A percentile compares a stretch with the other conserved stretches of the same genome.
phyloP scores from a whole-genome alignment of 2,888 invertebrate genomes.

The Julus scandinavius region DNA sequence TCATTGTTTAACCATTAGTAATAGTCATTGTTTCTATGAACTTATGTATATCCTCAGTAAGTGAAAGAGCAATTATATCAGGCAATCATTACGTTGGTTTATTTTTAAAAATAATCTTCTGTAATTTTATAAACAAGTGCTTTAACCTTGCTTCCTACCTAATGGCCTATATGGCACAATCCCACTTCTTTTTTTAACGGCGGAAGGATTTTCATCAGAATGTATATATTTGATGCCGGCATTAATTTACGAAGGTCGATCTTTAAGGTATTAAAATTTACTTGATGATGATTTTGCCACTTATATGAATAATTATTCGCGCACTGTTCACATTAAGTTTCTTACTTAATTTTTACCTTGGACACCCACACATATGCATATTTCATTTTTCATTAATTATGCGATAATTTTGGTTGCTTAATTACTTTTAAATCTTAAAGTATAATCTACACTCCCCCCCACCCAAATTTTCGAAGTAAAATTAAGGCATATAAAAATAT shows the following conservation, averaged over 20 bases:
- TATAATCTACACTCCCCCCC: background rate
- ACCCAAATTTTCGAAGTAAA: background rate
- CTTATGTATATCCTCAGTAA: background rate
- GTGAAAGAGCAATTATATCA: background rate
- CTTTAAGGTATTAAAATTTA: background rate
- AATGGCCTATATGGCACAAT: background rate
- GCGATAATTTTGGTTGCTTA: background rate
- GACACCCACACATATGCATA: background rate
- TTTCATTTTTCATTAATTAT: background rate
- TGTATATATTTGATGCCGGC: background rate
- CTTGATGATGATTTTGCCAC: background rate
- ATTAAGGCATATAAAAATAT: background rate
- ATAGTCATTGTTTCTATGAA: background rate
- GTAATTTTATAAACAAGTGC: background rate
- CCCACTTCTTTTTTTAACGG: background rate
- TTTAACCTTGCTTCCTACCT: background rate
- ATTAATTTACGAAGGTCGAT: background rate
- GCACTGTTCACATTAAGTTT: background rate
- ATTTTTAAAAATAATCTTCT: background rate
- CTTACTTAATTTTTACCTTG: background rate
- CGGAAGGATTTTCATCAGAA: background rate
- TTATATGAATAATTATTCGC: background rate
- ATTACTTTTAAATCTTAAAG: background rate
- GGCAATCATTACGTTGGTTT: background rate
- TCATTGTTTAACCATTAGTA: background rate